A percentile compares a stretch with the other conserved stretches of the same genome.
Conservation (phyloP, 35 echinoderm and acorn worm genomes). For the Eucidaris tribuloides region DNA sequence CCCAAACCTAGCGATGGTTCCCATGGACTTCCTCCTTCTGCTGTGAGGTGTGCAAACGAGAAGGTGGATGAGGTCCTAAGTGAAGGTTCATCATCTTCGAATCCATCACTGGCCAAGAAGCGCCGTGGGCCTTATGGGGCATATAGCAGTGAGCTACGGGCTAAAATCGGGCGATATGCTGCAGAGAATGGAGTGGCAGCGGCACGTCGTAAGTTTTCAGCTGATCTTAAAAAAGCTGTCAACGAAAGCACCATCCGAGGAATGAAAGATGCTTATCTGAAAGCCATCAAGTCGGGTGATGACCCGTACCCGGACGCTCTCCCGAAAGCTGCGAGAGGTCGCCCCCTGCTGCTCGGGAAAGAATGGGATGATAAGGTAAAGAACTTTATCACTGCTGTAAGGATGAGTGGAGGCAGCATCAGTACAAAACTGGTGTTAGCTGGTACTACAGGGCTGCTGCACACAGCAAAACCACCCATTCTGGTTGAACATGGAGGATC, state of each 20-base stretch:
- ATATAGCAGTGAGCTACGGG: neutral
- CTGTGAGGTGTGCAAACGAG: constrained; percentile 6
- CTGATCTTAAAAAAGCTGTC: constrained; percentile 15
- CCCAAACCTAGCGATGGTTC: neutral
- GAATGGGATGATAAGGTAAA: neutral
- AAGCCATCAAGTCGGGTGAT: neutral
- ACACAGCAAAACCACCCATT: neutral
- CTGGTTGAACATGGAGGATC: constrained; percentile 2
- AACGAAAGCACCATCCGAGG: constrained; percentile 36
- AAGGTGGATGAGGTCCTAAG: constrained; percentile 2
- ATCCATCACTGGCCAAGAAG: no score
- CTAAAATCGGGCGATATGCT: constrained; percentile 54
- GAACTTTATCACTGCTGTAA: neutral
- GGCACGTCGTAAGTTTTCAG: constrained; percentile 36
- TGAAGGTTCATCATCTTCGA: neutral
- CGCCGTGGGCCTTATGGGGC: neutral
- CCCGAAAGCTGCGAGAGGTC: neutral
- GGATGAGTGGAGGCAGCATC: constrained; percentile 1
- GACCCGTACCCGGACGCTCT: neutral
- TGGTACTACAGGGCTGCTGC: neutral
- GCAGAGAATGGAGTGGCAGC: constrained; percentile 33
- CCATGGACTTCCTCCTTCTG: neutral
- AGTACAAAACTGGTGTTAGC: constrained; percentile 7
- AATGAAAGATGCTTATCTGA: constrained; percentile 40
- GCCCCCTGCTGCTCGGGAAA: neutral